These are phyloP conservation scores for Riptortus pedestris DNA, from an alignment of 1,140 invertebrate species.

Conservation along the genomic window DNA sequence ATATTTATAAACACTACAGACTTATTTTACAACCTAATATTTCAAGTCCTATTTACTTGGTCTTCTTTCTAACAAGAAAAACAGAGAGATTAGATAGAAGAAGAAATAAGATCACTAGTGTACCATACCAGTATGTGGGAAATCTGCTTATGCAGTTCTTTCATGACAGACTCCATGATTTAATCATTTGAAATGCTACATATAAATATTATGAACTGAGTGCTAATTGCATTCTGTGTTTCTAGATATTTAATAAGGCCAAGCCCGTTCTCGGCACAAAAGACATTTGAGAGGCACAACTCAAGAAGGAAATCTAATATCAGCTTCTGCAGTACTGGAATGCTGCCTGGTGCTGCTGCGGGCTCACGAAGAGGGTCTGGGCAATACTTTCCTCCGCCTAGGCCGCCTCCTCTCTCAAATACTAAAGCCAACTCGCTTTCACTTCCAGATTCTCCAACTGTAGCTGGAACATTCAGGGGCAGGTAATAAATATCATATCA, in stretches of 20 bases:
- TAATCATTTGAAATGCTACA: too few relatives aligned
- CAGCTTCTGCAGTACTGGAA: slow-evolving; percentile 67
- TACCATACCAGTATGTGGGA: too few relatives aligned
- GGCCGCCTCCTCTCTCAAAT: slow-evolving; percentile 61
- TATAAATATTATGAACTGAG: too few relatives aligned
- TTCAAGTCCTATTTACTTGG: too few relatives aligned
- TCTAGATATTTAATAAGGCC: slow-evolving; percentile 74
- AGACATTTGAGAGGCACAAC: slow-evolving; percentile 85
- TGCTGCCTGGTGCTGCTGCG: slow-evolving; percentile 41
- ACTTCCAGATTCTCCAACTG: slow-evolving; percentile 57
- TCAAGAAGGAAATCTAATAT: slow-evolving; percentile 81
- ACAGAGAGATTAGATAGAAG: too few relatives aligned
- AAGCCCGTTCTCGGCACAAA: slow-evolving; percentile 83
- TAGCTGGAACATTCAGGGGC: slow-evolving; percentile 28
- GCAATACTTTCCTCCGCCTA: slow-evolving; percentile 43
- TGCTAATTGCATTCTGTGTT: too few relatives aligned
- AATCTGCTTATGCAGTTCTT: too few relatives aligned
- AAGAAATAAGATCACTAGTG: too few relatives aligned
- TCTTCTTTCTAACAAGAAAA: too few relatives aligned
- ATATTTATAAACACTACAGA: too few relatives aligned
- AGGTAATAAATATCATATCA: slow-evolving; percentile 7
- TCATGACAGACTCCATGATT: too few relatives aligned
- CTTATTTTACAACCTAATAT: too few relatives aligned
- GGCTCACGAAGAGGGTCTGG: slow-evolving; percentile 42
- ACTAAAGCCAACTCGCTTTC: slow-evolving; percentile 81